Conservation (phyloP, 2,797 vertebrate genomes). For the Alca torda region DNA sequence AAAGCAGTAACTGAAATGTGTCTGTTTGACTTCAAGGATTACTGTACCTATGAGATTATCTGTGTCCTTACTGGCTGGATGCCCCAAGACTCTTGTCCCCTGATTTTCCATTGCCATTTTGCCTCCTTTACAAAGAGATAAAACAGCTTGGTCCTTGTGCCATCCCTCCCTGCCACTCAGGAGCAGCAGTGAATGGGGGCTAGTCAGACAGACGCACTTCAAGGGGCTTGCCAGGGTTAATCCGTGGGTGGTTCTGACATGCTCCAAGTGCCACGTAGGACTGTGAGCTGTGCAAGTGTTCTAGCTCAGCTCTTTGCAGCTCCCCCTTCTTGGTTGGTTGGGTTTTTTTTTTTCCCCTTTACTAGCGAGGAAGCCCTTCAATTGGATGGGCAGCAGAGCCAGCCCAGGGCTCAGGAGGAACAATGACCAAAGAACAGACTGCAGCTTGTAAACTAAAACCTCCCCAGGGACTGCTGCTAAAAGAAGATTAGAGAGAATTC, state of each 20-base stretch:
- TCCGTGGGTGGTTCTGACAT: neutral
- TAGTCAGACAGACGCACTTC: neutral
- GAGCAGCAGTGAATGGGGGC: neutral
- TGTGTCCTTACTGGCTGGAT: neutral
- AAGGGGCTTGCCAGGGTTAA: neutral
- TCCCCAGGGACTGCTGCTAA: constrained; percentile 7
- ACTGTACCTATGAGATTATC: neutral
- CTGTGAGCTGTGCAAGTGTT: neutral
- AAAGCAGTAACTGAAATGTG: neutral
- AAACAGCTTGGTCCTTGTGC: neutral
- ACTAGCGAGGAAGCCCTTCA: neutral
- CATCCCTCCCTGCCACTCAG: neutral
- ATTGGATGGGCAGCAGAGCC: neutral
- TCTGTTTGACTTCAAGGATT: neutral
- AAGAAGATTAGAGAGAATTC: constrained; percentile 37
- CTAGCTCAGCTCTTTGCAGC: neutral
- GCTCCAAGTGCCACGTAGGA: neutral
- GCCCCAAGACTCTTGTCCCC: neutral
- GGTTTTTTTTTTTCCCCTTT: neutral
- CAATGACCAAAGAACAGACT: constrained; percentile 6
- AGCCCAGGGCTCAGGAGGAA: neutral
- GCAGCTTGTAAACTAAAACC: constrained; percentile 31
- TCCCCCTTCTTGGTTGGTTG: neutral
- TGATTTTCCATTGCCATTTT: neutral
- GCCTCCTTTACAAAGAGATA: neutral